Evolutionary conservation across 1,140 invertebrate genomes (phyloP), one percentile per base, ranked within the genome.

Genomic region (Drosophila trapezifrons): DNA sequence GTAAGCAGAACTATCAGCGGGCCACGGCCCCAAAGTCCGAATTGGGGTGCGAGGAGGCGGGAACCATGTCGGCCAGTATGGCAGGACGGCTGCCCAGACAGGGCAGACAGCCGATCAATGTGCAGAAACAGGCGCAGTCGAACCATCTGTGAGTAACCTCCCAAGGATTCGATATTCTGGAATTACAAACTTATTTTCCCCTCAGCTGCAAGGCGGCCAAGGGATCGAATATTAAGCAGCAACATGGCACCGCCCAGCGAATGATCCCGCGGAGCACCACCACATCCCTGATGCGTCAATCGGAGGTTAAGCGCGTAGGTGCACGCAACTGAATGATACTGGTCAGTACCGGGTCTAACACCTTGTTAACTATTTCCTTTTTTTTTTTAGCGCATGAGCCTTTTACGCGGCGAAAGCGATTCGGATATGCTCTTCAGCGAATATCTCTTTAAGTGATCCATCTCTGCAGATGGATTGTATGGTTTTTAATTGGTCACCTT

Each of bases 291-390:
- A 84, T 86, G 73, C 80, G 89, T 0, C 90, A 91, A 32, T 57
- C 67, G 5, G 89, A 91, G 32, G 84, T 82, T n/a, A 89, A 91
- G 47, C 76, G 85, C 52, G 89, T 91, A 73, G 74, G 67, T 63
- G n/a, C 0, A 18, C 1, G 7, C 10, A 15, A 29, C 15, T 9
- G 0, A 6, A 51, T 15, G 3, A 32, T 7, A 3, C n/a, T 29
- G 13, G 1, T 1, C 35, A 32, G 29, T 32, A 32, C 9, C 3
- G 29, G 29, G 9, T 9, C 10, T 10, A 32, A 32, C 29, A 10
- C 29, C 20, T 6, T 25, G 7, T 10, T 20, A 15, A 25, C 7
- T 29, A 1, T 18, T n/a, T n/a, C 20, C 9, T 10, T 3, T n/a
- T 1, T 15, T 5, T 6, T n/a, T 46, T 1, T 25, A 85, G 78